phyloP scores from a whole-genome alignment of 2,113 vertebrate genomes.

The Tupaia tana region DNA sequence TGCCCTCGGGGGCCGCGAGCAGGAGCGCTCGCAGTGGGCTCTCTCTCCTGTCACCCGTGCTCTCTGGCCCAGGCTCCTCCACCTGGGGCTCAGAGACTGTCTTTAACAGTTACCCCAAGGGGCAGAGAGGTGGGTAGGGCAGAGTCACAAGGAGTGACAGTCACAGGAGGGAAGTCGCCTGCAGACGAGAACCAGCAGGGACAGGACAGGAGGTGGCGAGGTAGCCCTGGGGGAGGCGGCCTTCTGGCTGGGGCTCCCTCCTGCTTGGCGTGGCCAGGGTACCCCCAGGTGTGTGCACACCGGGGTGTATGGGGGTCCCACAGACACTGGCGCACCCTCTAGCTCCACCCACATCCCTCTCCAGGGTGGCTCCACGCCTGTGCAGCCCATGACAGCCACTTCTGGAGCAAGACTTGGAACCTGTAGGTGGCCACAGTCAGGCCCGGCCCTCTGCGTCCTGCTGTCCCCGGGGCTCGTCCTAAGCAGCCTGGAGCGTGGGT shows the following conservation, averaged over 20 bases:
- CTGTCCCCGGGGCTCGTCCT: rapidly evolving
- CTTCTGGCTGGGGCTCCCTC: too few relatives aligned
- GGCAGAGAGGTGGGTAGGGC: too few relatives aligned
- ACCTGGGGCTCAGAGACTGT: not conserved
- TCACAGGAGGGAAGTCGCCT: rapidly evolving
- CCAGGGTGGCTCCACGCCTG: too few relatives aligned
- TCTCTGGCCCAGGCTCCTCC: not conserved
- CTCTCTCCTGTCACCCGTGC: not conserved
- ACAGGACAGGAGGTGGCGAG: rapidly evolving
- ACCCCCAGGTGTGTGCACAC: too few relatives aligned
- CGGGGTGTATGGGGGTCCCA: too few relatives aligned
- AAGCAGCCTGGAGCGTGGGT: rapidly evolving
- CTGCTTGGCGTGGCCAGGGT: too few relatives aligned
- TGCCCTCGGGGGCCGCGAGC: too few relatives aligned
- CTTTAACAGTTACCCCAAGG: not conserved
- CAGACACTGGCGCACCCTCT: rapidly evolving
- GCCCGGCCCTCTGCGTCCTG: not conserved
- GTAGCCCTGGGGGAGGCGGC: too few relatives aligned
- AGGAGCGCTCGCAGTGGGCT: rapidly evolving
- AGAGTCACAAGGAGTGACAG: too few relatives aligned
- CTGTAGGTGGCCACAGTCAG: rapidly evolving
- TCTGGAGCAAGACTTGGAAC: rapidly evolving
- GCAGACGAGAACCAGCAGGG: too few relatives aligned
- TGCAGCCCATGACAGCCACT: not conserved
- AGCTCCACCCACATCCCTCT: rapidly evolving